phyloP scores from a whole-genome alignment of 2,113 vertebrate genomes.

The Kobus ellipsiprymnus region DNA sequence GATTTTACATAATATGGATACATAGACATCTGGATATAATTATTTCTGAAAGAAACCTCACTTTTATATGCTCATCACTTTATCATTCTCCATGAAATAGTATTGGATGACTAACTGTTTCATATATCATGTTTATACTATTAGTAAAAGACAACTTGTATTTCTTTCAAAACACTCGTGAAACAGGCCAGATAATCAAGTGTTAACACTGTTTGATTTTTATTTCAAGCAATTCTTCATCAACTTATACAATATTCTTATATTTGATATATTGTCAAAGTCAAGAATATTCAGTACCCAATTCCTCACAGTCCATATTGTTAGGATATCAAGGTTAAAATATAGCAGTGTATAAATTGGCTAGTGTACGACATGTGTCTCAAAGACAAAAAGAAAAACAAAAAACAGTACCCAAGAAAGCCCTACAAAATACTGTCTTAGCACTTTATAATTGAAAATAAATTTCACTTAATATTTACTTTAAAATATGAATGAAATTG shows the following conservation, averaged over 20 bases:
- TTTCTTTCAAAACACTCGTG: slow-evolving; percentile 1
- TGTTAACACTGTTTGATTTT: not conserved
- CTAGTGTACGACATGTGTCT: not conserved
- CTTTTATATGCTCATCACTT: not conserved
- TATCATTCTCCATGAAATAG: not conserved
- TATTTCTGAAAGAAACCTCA: not conserved
- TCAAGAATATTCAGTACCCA: not conserved
- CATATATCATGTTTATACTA: not conserved
- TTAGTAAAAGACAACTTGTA: slow-evolving; percentile 18
- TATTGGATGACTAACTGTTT: not conserved
- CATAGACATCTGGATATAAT: not conserved
- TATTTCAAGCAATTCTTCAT: not conserved
- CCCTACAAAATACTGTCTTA: not conserved
- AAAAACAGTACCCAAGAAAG: not conserved
- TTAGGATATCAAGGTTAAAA: not conserved
- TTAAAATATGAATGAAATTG: not conserved
- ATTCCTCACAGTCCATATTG: not conserved
- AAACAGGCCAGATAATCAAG: not conserved
- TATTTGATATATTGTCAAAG: not conserved
- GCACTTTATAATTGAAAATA: not conserved
- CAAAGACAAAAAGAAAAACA: not conserved
- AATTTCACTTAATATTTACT: not conserved
- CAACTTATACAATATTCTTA: not conserved
- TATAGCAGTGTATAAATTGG: not conserved
- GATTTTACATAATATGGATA: not conserved